phyloP scores from a whole-genome alignment of 2,113 vertebrate genomes.

The Epinephelus fuscoguttatus region DNA sequence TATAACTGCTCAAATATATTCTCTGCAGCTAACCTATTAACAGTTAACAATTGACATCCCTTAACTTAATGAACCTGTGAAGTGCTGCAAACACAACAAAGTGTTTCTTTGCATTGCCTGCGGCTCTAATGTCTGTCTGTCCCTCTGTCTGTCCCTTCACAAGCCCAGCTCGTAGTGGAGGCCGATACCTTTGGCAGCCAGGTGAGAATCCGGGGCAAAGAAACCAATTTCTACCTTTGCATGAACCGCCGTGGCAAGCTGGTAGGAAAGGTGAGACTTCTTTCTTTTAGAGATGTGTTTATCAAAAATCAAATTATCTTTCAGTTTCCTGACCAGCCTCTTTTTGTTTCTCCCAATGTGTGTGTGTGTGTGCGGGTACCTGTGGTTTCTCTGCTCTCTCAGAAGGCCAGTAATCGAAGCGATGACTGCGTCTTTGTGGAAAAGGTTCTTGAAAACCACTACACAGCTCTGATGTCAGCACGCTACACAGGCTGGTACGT shows the following conservation, averaged over 20 bases:
- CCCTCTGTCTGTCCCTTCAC: constrained; percentile 85
- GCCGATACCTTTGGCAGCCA: constrained; percentile 89
- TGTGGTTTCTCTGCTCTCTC: constrained; percentile 68
- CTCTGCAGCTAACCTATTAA: too few species aligned
- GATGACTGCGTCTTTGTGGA: constrained; percentile 88
- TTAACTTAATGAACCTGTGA: constrained; percentile 3
- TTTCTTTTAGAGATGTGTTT: constrained; percentile 27
- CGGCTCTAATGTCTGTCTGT: constrained; percentile 82
- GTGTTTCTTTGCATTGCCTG: constrained; percentile 19
- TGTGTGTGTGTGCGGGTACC: constrained; percentile 37
- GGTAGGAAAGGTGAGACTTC: constrained; percentile 85
- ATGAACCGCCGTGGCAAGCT: constrained; percentile 88
- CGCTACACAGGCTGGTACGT: constrained; percentile 87
- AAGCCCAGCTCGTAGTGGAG: constrained; percentile 90
- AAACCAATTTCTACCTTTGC: constrained; percentile 88
- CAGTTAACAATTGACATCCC: too few species aligned
- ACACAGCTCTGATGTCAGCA: constrained; percentile 88
- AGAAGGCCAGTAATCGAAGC: constrained; percentile 86
- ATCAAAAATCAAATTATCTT: background rate
- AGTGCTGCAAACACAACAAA: background rate
- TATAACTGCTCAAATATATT: too few species aligned
- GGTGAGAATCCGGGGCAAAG: constrained; percentile 88
- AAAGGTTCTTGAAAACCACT: constrained; percentile 89
- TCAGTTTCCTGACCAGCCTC: constrained; percentile 67
- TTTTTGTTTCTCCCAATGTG: constrained; percentile 69